Base-by-base conservation (phyloP, 2,888 invertebrate species). In the Macrophya annulata region DNA sequence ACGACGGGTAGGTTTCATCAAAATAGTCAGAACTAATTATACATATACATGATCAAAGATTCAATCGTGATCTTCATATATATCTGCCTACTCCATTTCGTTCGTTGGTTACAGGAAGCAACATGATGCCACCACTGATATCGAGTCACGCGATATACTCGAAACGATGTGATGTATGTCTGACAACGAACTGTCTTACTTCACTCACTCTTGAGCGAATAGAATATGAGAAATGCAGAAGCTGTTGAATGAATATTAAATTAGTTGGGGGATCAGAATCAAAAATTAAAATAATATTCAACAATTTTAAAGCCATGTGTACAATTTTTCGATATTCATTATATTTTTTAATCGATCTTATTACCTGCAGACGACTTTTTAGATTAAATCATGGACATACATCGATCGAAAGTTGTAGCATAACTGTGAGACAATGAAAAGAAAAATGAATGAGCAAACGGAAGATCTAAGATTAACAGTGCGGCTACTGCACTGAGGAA, bases 121-220 rank as follows among this genome's bases (percentile, higher is more conserved):
- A 21, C 45, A 6, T 45, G 68, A 37, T 74, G 31, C 45, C 45
- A 31, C 25, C 45, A 21, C 21, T 10, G 12, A 62, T n/a, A 2
- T 21, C 25, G 25, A 68, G 37, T 68, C 68, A 37, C 68, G 68
- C 37, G 68, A 68, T 68, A 31, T 68, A 68, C 68, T 68, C 43
- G 37, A 37, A 25, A 21, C 74, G 45, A 4, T 10, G 15, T 45
- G n/a, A 6, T 31, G 21, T 31, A 10, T 12, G 74, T 43, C 74
- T 45, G 74, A 74, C 74, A 45, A 74, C 43, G 43, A 45, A 74
- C 74, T 21, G 45, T 45, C 74, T 21, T 1, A 74, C 43, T 74
- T 45, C 74, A 74, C 74, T 74, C 45, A 10, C 74, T 45, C 21
- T 62, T 62, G 25, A 12, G 9, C 12, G 62, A 21, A 62, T 55